phyloP scores from a whole-genome alignment of 64 coral and sea anemone species.

The Acropora tenuis region DNA sequence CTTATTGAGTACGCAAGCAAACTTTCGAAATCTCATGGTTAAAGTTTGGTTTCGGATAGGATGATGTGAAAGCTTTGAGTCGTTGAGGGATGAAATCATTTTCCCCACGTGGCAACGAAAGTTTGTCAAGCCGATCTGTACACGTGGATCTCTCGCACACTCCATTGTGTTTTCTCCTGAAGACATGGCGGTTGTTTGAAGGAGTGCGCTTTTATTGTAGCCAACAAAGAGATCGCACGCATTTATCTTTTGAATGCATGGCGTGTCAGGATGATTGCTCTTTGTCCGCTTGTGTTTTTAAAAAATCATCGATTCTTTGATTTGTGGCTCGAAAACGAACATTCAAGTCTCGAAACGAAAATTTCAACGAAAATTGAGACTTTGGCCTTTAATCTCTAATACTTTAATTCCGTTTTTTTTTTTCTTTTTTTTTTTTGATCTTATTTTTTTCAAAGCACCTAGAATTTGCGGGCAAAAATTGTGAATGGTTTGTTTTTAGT shows the following conservation, averaged over 20 bases:
- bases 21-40: not conserved
- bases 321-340: not conserved
- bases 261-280: conserved; percentile 22
- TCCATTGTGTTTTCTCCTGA: conserved; percentile 13
- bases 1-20: conserved; percentile 2
- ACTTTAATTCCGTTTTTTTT: not conserved
- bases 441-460: too few species aligned
- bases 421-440: not conserved
- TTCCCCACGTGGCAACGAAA: conserved; percentile 38
- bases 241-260: conserved; percentile 24
- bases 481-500: not conserved
- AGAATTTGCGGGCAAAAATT: not conserved
- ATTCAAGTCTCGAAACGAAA: not conserved
- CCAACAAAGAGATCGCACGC: conserved; percentile 42
- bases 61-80: conserved; percentile 34
- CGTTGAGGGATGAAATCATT: conserved; percentile 44
- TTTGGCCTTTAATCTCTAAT: not conserved
- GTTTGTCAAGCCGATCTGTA: conserved; percentile 16
- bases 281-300: conserved; percentile 5
- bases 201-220: conserved; percentile 5
- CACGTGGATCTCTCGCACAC: conserved; percentile 1
- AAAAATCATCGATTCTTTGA: conserved; percentile 44
- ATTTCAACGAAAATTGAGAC: not conserved
- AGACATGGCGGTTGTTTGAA: conserved; percentile 12
- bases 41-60: not conserved